phyloP scores from a whole-genome alignment of 2,797 vertebrate species.

The Amphiprion clarkii region DNA sequence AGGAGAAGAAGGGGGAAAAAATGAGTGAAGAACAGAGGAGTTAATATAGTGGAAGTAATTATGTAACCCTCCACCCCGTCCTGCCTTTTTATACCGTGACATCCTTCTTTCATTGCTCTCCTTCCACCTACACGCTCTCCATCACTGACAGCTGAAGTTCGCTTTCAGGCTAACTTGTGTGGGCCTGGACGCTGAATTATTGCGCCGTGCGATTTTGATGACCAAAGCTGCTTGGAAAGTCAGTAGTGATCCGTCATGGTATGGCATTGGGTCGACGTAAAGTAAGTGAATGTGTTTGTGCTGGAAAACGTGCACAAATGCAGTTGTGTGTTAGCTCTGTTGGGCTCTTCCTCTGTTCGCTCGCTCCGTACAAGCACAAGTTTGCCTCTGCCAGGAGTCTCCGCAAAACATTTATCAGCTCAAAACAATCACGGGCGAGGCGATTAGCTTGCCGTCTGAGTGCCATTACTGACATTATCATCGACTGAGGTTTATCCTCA shows the following conservation, averaged over 20 bases:
- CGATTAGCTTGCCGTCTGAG: constrained; percentile 48
- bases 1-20: constrained; percentile 28
- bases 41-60: constrained; percentile 78
- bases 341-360: constrained; percentile 28
- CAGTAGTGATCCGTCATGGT: constrained; percentile 66
- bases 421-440: constrained; percentile 24
- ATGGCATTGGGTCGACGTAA: constrained; percentile 41
- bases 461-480: constrained; percentile 54
- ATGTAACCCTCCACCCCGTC: constrained; percentile 30
- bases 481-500: constrained; percentile 53
- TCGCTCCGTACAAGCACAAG: constrained; percentile 43
- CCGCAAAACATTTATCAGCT: constrained; percentile 54
- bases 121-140: constrained; percentile 42
- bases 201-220: constrained; percentile 60
- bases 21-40: constrained; percentile 36
- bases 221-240: constrained; percentile 73
- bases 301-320: constrained; percentile 6
- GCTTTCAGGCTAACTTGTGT: constrained; percentile 36
- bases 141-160: constrained; percentile 61
- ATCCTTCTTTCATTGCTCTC: constrained; percentile 47
- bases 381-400: constrained; percentile 26
- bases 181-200: constrained; percentile 33
- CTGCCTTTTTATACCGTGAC: constrained; percentile 33
- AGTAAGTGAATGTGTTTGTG: constrained; percentile 43
- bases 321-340: constrained; percentile 27